Evolutionary conservation across 2,888 invertebrate genomes (phyloP).

Genomic region (Spodoptera littoralis): DNA sequence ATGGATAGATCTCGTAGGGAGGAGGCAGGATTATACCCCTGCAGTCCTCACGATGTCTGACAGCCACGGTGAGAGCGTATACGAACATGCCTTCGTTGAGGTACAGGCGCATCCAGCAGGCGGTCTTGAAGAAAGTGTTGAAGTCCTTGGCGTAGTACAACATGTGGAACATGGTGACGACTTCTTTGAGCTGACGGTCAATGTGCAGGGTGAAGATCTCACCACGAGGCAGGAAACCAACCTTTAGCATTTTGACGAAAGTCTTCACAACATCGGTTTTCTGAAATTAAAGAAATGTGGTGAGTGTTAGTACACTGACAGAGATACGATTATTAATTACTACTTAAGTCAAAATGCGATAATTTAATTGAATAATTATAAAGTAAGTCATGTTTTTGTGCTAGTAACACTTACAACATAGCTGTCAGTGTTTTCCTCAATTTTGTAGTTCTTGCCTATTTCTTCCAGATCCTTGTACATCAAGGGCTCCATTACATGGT

Average conservation of each 20-base stretch:
- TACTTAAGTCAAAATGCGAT: too few relatives aligned
- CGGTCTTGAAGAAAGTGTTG: conserved; percentile 83
- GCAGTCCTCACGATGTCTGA: conserved; percentile 86
- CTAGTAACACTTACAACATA: conserved; percentile 13
- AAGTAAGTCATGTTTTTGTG: not conserved
- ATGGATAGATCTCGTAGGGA: conserved; percentile 90
- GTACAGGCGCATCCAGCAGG: conserved; percentile 86
- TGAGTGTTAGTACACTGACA: too few relatives aligned
- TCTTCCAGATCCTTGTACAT: conserved; percentile 84
- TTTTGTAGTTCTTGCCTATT: conserved; percentile 77
- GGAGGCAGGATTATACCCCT: conserved; percentile 86
- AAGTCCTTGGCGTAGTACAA: conserved; percentile 88
- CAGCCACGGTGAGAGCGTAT: conserved; percentile 86
- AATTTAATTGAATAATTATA: too few relatives aligned
- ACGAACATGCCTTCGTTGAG: conserved; percentile 89
- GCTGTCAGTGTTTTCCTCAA: conserved; percentile 77
- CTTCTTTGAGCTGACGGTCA: conserved; percentile 85
- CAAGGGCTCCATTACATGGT: conserved; percentile 84
- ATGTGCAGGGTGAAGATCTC: conserved; percentile 86
- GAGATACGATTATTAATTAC: too few relatives aligned
- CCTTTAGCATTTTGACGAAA: conserved; percentile 85
- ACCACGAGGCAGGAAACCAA: conserved; percentile 88
- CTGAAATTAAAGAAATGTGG: conserved; percentile 68
- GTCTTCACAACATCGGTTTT: conserved; percentile 88
- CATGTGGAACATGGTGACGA: conserved; percentile 86